Percentiles rank a stretch among this genome's conserved stretches.
Evolutionary conservation across 2,797 vertebrate genomes (phyloP).

Genomic region (Sebastes matsubarae): DNA sequence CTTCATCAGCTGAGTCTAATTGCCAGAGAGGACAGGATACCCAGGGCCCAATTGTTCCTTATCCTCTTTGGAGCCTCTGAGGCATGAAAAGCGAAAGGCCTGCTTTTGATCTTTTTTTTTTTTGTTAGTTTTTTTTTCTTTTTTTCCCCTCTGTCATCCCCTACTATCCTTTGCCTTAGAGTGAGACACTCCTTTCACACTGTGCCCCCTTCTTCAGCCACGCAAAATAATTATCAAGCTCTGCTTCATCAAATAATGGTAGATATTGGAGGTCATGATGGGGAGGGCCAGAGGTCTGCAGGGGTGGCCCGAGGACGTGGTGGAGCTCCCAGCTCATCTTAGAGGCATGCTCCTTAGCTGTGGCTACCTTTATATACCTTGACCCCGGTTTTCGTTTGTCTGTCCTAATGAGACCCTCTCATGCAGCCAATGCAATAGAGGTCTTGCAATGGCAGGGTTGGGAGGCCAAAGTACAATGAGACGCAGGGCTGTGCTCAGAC

Average conservation of each 20-base stretch:
- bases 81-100: constrained; percentile 98
- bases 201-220: constrained; percentile 89
- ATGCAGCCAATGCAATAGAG: constrained; percentile 75
- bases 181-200: constrained; percentile 96
- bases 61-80: constrained; percentile 99
- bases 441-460: constrained; percentile 82
- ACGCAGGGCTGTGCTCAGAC: constrained; percentile 77
- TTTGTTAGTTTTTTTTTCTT: constrained; percentile 70
- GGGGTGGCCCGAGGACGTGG: constrained; percentile 82
- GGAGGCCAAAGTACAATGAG: constrained; percentile 86
- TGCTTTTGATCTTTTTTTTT: constrained; percentile 95
- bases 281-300: constrained; percentile 91
- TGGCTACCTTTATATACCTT: constrained; percentile 98
- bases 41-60: constrained; percentile 98
- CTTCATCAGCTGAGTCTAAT: constrained; percentile 99
- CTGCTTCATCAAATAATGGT: constrained; percentile 95
- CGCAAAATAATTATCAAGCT: constrained; percentile 99
- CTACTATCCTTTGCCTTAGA: constrained; percentile 90
- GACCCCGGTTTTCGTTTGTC: constrained; percentile 96
- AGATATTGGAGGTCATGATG: constrained; percentile 95
- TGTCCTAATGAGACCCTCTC: constrained; percentile 95
- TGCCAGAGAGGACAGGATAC: constrained; percentile 99
- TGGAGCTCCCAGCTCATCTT: constrained; percentile 90
- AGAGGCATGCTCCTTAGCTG: constrained; percentile 92
- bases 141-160: constrained; percentile 80